Percentiles rank a stretch among this genome's conserved stretches.
These are phyloP conservation scores for Thecophora atra DNA, from an alignment of 2,888 invertebrate species.

Conservation along the genomic window DNA sequence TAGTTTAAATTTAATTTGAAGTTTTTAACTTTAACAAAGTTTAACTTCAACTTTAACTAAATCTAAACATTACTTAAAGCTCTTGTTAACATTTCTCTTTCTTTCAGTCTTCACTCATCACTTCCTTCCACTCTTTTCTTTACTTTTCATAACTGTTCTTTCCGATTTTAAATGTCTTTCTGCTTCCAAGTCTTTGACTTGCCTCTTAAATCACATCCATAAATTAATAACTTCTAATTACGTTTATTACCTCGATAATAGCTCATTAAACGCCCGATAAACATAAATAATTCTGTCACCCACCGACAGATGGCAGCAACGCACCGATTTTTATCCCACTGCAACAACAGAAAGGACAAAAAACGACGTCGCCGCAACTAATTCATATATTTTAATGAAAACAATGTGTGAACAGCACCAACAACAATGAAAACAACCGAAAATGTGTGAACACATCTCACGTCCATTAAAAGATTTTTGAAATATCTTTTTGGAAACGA, in stretches of 20 bases:
- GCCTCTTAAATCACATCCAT: constrained; percentile 58
- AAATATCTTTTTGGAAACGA: constrained; percentile 7
- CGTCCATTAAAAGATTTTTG: constrained; percentile 32
- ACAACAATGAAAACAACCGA: background rate
- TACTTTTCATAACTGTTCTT: background rate
- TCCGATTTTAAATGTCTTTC: background rate
- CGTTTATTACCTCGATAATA: constrained; percentile 63
- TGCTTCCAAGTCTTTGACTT: background rate
- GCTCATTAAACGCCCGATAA: constrained; percentile 61
- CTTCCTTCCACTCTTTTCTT: background rate
- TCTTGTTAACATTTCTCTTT: too few species aligned
- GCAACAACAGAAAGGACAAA: constrained; percentile 28
- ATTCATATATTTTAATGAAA: constrained; percentile 56
- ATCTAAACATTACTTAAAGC: too few species aligned
- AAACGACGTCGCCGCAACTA: background rate
- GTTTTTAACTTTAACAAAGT: too few species aligned
- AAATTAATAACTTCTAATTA: constrained; percentile 63
- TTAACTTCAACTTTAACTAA: too few species aligned
- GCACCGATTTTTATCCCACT: constrained; percentile 23
- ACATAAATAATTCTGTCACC: constrained; percentile 63
- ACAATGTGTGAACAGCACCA: constrained; percentile 58
- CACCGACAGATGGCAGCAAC: constrained; percentile 49
- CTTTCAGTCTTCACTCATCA: too few species aligned
- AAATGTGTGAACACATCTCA: constrained; percentile 59
- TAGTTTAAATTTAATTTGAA: too few species aligned